Evolutionary conservation across 2,888 invertebrate genomes (phyloP).

Genomic region (Eustalomyia histrio): DNA sequence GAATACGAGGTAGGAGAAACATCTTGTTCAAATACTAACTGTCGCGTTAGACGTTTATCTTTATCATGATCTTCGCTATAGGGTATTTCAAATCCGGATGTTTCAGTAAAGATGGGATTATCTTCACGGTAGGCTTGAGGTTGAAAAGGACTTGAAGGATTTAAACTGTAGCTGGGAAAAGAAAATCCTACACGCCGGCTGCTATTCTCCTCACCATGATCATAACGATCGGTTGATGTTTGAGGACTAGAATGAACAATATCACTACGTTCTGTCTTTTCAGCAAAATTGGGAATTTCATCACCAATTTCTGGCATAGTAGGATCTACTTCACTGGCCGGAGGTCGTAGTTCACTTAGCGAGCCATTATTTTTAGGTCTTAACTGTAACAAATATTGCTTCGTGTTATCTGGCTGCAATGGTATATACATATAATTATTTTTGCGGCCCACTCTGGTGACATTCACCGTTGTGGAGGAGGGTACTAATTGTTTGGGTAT

Average conservation of each 20-base stretch:
- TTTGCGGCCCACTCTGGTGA: conserved; percentile 67
- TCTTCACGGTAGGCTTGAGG: conserved; percentile 79
- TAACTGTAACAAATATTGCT: conserved; percentile 67
- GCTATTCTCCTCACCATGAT: conserved; percentile 73
- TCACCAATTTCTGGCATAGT: conserved; percentile 72
- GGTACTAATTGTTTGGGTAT: conserved; percentile 76
- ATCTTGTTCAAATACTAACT: conserved; percentile 73
- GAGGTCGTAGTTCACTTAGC: conserved; percentile 74
- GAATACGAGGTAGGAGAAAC: conserved; percentile 69
- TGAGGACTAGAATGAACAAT: conserved; percentile 62
- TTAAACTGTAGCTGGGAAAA: conserved; percentile 77
- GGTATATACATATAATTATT: conserved; percentile 78
- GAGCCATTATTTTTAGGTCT: conserved; percentile 72
- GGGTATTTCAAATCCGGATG: conserved; percentile 73
- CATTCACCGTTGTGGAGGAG: conserved; percentile 68
- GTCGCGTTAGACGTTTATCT: conserved; percentile 75
- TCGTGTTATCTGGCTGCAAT: conserved; percentile 67
- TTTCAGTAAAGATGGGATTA: conserved; percentile 75
- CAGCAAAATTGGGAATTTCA: conserved; percentile 66
- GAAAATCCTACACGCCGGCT: conserved; percentile 79
- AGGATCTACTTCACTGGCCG: conserved; percentile 71
- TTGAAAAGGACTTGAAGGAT: conserved; percentile 77
- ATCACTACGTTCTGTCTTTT: conserved; percentile 75
- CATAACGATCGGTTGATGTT: conserved; percentile 66
- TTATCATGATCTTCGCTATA: conserved; percentile 76